Evolutionary conservation across 1,140 invertebrate species (phyloP), one percentile per base, ranked within the genome.

Genomic region (Brachystomella parvula): DNA sequence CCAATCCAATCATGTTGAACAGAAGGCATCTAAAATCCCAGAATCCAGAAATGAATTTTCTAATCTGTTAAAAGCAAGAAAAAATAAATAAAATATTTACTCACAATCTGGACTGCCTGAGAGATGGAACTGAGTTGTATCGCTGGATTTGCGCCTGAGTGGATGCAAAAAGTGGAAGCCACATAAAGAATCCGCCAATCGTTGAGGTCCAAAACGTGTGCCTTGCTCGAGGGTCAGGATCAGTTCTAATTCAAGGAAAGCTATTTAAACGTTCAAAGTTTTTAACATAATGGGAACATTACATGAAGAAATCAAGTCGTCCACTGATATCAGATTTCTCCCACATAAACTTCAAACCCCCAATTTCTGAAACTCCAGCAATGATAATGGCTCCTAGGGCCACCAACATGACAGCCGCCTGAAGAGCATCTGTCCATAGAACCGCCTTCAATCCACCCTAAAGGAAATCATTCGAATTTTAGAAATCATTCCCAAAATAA

Each of bases 201-300:
- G 88, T 83, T n/a, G 94, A 84, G 1, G 89, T 88, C 82, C 91
- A 97, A 72, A 94, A 88, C 19, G 89, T 92, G 74, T 96, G 91
- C 17, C 92, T 61, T 15, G 59, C 56, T 47, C 70, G 17, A 9
- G 79, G 80, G 71, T 82, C 77, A 3, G 74, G 66, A 71, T 78
- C 75, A 68, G 80, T 79, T 65, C 79, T 81, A 63, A 71, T 65
- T 69, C 24, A 39, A 62, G 28, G 19, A 62, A 6, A 6, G 12
- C n/a, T 29, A 31, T 32, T 2, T 9, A 3, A 57, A 26, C 6
- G 15, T 57, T 3, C 60, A 35, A 3, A 3, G 3, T 9, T 62
- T 6, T 9, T 19, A 39, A 15, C 17, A 29, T 15, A 62, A 26
- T 44, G 3, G 3, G 30, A 3, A 31, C 44, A 9, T 62, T 75